These are phyloP conservation scores for Pyrochroa serraticornis DNA, from an alignment of 2,888 invertebrate genomes.

Conservation along the genomic window DNA sequence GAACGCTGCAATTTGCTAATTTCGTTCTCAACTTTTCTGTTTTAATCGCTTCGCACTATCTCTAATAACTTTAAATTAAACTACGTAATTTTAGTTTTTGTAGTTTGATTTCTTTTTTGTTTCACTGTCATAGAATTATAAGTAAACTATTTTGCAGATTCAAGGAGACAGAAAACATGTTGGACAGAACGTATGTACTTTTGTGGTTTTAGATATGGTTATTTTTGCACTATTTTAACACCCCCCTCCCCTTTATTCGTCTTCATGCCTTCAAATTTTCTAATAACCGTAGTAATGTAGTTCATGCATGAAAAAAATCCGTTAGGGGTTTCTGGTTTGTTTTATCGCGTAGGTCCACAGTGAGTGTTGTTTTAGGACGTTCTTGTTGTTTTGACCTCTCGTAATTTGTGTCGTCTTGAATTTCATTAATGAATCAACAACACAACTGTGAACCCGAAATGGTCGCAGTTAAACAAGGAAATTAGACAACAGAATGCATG, in stretches of 20 bases:
- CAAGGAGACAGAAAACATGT: conserved; percentile 83
- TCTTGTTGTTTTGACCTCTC: no score
- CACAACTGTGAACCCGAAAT: no score
- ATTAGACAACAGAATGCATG: no score
- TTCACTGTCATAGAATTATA: conserved; percentile 13
- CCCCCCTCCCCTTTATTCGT: neutral
- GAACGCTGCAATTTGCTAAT: neutral
- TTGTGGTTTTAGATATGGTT: conserved; percentile 33
- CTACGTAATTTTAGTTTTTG: conserved; percentile 6
- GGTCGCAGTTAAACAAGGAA: no score
- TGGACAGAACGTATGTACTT: conserved; percentile 84
- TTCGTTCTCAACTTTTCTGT: conserved; percentile 2
- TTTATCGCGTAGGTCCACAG: no score
- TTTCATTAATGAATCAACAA: no score
- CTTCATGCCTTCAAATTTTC: conserved; percentile 17
- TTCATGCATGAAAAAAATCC: conserved; percentile 2
- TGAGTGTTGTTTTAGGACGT: no score
- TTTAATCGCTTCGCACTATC: conserved; percentile 17
- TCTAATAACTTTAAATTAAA: conserved; percentile 7
- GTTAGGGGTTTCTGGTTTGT: no score
- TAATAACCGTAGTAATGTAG: conserved; percentile 3
- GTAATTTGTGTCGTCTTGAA: no score
- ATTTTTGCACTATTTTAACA: conserved; percentile 22
- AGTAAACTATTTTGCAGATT: conserved; percentile 71
- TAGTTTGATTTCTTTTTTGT: conserved; percentile 9